Evolutionary conservation across 2,797 vertebrate genomes (phyloP), one percentile per base, ranked within the genome.

Genomic region (Lepus townsendii): DNA sequence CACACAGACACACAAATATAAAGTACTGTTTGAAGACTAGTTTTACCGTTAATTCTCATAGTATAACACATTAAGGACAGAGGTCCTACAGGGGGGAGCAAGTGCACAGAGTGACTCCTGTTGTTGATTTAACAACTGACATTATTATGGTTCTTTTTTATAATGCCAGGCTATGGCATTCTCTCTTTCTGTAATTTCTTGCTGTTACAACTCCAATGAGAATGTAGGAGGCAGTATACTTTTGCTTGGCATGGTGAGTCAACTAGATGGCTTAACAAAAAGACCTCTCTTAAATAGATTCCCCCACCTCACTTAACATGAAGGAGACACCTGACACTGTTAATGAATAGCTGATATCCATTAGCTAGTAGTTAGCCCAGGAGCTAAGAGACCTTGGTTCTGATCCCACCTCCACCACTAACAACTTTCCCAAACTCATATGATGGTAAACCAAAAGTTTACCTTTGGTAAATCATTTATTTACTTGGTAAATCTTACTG

Each of bases 191-290:
- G 7, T 75, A 57, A 69, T 82, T 76, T 86, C 80, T 86, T 86
- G 24, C 57, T 83, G 50, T 62, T 95, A 47, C 24, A 87, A 76
- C 69, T 73, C 60, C 88, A 89, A 19, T 27, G 68, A 30, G 90
- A 94, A 82, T n/a, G 38, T 71, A 87, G 50, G 38, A 88, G 83
- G 47, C 24, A 42, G 72, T 52, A 71, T 2, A 83, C 6, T 52
- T 83, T 50, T 80, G 32, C 10, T 47, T 72, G 14, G 63, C 42
- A 38, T 5, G 4, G 69, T 65, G n/a, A 63, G 1, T 76, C 47
- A 90, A 52, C 35, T 75, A 76, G 52, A 68, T 76, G 35, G 32
- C 26, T 93, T 84, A 80, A 90, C 47, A 54, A 94, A 95, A 91
- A 71, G 20, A 88, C 27, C 30, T 84, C 24, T 84, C 84, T 88